phyloP scores from a whole-genome alignment of 2,797 vertebrate species.

The Pseudochromis fuscus region DNA sequence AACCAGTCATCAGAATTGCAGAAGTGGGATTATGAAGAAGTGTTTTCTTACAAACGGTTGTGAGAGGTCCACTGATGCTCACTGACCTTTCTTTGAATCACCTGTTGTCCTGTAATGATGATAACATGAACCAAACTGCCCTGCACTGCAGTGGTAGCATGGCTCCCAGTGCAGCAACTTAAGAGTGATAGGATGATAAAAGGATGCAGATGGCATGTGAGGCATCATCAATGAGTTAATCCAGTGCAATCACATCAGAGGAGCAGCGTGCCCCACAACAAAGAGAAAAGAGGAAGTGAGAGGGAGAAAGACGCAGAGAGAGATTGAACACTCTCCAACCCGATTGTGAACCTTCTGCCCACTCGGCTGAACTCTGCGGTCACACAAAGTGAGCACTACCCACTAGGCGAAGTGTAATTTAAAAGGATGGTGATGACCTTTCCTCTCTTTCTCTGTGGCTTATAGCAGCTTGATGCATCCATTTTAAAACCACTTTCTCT shows the following conservation, averaged over 20 bases:
- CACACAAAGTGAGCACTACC: slow-evolving; percentile 59
- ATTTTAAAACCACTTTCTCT: slow-evolving; percentile 59
- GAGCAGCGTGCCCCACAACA: slow-evolving; percentile 1
- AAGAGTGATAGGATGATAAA: background rate
- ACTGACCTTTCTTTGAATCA: too few species aligned
- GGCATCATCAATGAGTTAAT: slow-evolving; percentile 8
- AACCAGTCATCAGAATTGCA: too few species aligned
- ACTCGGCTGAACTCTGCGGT: slow-evolving; percentile 58
- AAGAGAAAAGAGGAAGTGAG: slow-evolving; percentile 11
- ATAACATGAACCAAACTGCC: too few species aligned
- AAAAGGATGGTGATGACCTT: slow-evolving; percentile 70
- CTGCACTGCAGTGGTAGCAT: too few species aligned
- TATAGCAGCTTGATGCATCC: slow-evolving; percentile 57
- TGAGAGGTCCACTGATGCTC: too few species aligned
- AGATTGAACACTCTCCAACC: slow-evolving; percentile 34
- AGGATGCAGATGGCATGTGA: background rate
- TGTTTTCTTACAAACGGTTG: too few species aligned
- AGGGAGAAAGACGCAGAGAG: slow-evolving; percentile 1
- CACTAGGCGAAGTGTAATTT: slow-evolving; percentile 69
- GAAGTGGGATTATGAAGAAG: too few species aligned
- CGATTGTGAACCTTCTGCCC: slow-evolving; percentile 41
- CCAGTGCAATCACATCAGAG: slow-evolving; percentile 20
- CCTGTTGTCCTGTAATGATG: too few species aligned
- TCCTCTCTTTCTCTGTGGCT: slow-evolving; percentile 55
- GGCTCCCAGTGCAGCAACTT: too few species aligned